Base-by-base conservation (phyloP, 2,113 vertebrate species). In the Nesoenas mayeri region DNA sequence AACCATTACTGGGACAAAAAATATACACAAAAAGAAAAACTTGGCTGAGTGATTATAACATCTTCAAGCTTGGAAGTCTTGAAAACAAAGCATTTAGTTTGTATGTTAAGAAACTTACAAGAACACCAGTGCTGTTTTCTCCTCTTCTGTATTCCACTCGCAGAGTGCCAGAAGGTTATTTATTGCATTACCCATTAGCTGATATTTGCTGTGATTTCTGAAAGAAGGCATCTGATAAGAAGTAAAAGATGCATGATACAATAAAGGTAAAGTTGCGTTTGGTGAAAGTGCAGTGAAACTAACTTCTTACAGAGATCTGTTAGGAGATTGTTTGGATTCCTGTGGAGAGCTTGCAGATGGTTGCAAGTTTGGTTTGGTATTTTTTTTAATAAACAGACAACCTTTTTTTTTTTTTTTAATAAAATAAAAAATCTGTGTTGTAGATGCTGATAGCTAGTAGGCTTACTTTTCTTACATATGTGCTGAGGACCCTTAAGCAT, bases 321-420 rank as follows among this genome's bases (percentile, higher is more conserved):
- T 6, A 78, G 34, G 61, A 87, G 73, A 71, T 87, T 91, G 86
- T 92, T 97, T 95, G 69, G 86, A 91, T 95, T 95, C 86, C 69
- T 92, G 72, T 95, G 94, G 91, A 93, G 84, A 84, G 44, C n/a
- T 93, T 92, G 70, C 94, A 95, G 80, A 92, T 79, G 86, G 48
- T 40, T 91, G 61, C 5, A 11, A 88, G 86, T 89, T 92, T 83
- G 83, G 58, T 91, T 94, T 90, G 83, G 91, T 86, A 38, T 73
- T 90, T 88, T 93, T 40, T 95, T 73, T 84, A 92, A 71, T 87
- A 91, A 92, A 69, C 42, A 74, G 53, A 56, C 51, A 13, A 5
- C 2, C 21, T 42, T 79, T 40, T 29, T 42, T 32, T 48, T 58
- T 62, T 69, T 82, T 79, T 40, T 64, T 31, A 14, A 83, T 66